Base-by-base conservation (phyloP, 2,888 invertebrate genomes). In the Mesodorylaimus sp. region DNA sequence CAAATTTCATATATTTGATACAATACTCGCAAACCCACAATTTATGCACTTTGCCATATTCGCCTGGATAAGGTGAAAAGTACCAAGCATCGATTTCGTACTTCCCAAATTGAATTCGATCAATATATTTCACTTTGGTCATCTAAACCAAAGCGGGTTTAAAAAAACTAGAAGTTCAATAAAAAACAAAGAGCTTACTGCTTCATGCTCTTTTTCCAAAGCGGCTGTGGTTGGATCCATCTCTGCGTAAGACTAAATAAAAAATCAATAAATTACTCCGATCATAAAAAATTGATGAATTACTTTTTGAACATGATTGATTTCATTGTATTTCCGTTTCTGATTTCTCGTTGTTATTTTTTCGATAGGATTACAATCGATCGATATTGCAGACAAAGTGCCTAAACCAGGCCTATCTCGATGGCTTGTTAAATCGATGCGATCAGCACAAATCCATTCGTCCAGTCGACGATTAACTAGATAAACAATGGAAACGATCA, bases 11-110 rank as follows among this genome's bases (percentile, higher is more conserved):
- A 64, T 95, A 95, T 67, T 88, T 91, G 5, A 95, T 73, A 66
- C 93, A 95, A 66, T 85, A 93, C 73, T 95, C 91, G 71, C 93
- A 95, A 38, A 93, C 64, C 53, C 83, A 93, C 13, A 93, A 73
- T 62, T 87, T 87, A 1, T 83, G 78, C 59, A 83, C 85, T 69
- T 86, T 83, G 0, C 89, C 87, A 66, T 89, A 91, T 64, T 93
- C 91, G 58, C 89, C 91, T 0, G 97, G 95, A 66, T 89, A 97
- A 0, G 97, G 97, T 60, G 93, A 93, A 66, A 91, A 95, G 69
- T 97, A 97, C 97, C 97, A 97, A 1, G 95, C 89, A 66, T 89
- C 88, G 53, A 97, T 91, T 73, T 93, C 91, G 70, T 85, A 89
- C 62, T 81, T 78, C 52, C 80, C 95, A 60, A 95, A 84, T 71